Evolutionary conservation across 2,113 vertebrate genomes (phyloP).

Genomic region (Orycteropus afer): DNA sequence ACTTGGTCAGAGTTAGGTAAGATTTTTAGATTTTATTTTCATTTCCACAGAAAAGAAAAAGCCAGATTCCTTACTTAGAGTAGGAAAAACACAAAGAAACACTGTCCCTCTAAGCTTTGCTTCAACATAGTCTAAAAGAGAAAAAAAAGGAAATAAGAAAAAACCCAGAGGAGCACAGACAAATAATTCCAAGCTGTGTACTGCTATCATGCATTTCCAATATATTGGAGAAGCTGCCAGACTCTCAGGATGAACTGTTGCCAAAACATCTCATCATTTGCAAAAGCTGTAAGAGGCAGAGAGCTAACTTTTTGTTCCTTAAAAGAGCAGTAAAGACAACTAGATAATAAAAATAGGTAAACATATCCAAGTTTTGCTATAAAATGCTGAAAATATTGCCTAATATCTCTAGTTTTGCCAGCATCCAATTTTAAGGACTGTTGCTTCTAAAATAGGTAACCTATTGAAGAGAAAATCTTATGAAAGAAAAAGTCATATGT

Average conservation of each 20-base stretch:
- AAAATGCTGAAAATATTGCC: background rate
- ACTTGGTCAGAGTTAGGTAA: background rate
- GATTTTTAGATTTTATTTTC: constrained; percentile 56
- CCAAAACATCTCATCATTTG: constrained; percentile 59
- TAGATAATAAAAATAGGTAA: constrained; percentile 50
- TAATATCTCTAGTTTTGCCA: background rate
- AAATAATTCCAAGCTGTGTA: constrained; percentile 22
- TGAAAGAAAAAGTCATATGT: background rate
- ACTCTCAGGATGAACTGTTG: background rate
- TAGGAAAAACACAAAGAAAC: background rate
- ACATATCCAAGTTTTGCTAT: constrained; percentile 21
- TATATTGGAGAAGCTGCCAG: constrained; percentile 3
- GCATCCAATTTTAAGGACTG: background rate
- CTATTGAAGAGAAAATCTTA: too few species aligned
- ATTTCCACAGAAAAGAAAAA: constrained; percentile 19
- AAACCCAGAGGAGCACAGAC: background rate
- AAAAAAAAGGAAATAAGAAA: background rate
- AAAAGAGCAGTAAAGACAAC: constrained; percentile 38
- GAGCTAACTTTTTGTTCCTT: constrained; percentile 44
- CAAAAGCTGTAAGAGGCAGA: background rate
- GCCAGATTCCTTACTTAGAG: background rate
- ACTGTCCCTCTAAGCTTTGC: background rate
- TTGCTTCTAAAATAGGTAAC: background rate
- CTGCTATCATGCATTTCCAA: background rate
- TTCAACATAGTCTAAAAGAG: background rate